Base-by-base conservation (phyloP, 2,888 invertebrate species). In the Pachymerium ferrugineum region DNA sequence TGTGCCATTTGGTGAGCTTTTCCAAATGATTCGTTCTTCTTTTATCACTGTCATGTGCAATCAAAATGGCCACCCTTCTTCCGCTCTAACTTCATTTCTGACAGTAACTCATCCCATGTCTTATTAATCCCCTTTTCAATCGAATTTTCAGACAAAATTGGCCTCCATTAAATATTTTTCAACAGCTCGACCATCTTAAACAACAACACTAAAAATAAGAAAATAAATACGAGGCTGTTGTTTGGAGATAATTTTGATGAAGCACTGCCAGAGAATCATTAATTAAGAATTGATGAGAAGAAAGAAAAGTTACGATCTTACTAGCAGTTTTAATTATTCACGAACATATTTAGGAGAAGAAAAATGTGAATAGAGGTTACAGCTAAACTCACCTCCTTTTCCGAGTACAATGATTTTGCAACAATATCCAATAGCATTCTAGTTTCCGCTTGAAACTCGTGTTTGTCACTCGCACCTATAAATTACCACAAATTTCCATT, bases 391-490 rank as follows among this genome's bases (percentile, higher is more conserved):
- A 91, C 92, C 86, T 98, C 97, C 84, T 96, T 97, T 79, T 98
- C 97, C 0, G 97, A 97, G 83, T 98, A 98, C 38, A 98, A 85
- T 0, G 97, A 97, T 80, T 94, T 90, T 0, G 98, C 98, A 0
- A 98, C 98, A 83, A 98, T 98, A 82, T 98, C 96, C 70, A 98
- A 84, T 47, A 98, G 83, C 91, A 96, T 96, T 76, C 91, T 86
- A 0, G 97, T 98, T 85, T 98, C 98, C 0, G 98, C 97, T 83
- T 97, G 94, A 82, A 98, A 98, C 82, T 97, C 95, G 84, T 90
- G 90, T 80, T 90, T 91, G 68, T 85, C 85, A 35, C 83, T 79
- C 79, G 89, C 88, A 19, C 89, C 86, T 86, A 76, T 54, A 79
- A 80, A 54, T 54, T 54, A n/a, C n/a, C n/a, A n/a, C n/a, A n/a